Evolutionary conservation across 2,888 invertebrate genomes (phyloP).

Genomic region (Drosophila pseudotakahashii): DNA sequence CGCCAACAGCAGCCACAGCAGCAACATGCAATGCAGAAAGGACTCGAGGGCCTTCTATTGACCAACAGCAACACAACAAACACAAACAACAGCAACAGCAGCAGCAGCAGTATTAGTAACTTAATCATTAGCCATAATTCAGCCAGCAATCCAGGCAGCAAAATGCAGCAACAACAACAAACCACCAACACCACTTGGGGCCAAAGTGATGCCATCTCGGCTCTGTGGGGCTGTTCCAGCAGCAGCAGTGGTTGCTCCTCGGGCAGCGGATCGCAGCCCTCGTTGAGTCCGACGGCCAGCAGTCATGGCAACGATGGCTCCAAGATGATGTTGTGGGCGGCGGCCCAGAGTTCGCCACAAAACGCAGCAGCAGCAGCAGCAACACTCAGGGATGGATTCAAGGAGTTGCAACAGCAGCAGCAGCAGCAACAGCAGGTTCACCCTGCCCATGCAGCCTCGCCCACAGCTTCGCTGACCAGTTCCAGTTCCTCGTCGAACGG

Average conservation of each 20-base stretch:
- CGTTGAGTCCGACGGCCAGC: conserved; percentile 82
- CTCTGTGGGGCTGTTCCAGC: conserved; percentile 82
- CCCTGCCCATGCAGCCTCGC: conserved; percentile 71
- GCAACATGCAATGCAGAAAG: conserved; percentile 33
- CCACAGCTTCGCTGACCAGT: conserved; percentile 76
- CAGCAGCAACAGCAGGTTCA: background rate
- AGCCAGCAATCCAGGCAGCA: conserved; percentile 43
- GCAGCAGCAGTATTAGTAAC: conserved; percentile 81
- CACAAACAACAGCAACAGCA: conserved; percentile 46
- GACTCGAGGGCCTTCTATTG: conserved; percentile 56
- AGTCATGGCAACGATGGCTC: conserved; percentile 81
- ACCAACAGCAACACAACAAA: conserved; percentile 38
- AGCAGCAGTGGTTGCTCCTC: conserved; percentile 80
- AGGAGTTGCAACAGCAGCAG: conserved; percentile 15
- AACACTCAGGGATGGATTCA: conserved; percentile 26
- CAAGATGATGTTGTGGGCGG: conserved; percentile 77
- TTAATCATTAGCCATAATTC: conserved; percentile 82
- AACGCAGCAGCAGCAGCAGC: conserved; percentile 1
- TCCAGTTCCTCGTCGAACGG: conserved; percentile 65
- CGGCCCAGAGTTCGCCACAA: conserved; percentile 81
- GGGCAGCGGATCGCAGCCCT: conserved; percentile 81
- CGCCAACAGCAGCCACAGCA: conserved; percentile 46
- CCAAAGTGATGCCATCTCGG: conserved; percentile 74
- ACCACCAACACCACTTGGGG: conserved; percentile 32
- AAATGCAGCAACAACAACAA: conserved; percentile 11